These are phyloP conservation scores for Choloepus didactylus DNA, from an alignment of 2,797 vertebrate genomes.

Conservation along the genomic window DNA sequence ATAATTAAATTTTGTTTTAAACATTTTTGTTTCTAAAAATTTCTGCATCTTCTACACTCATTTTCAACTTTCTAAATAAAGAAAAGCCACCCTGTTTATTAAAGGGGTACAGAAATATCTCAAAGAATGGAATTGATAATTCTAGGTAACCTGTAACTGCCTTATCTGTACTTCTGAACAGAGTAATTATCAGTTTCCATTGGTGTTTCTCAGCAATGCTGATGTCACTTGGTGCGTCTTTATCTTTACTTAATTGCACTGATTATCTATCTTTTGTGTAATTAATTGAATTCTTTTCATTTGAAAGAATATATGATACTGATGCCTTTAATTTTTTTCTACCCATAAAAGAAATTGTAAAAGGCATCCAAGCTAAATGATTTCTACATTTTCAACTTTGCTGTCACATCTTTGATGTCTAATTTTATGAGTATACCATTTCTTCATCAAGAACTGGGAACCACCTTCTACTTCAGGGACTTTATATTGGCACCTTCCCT, in stretches of 20 bases:
- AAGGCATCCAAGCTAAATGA: not conserved
- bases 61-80: constrained; percentile 19
- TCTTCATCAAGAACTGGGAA: not conserved
- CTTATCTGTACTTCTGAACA: not conserved
- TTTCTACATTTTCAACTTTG: not conserved
- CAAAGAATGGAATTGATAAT: not conserved
- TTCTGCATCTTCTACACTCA: not conserved
- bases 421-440: not conserved
- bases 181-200: not conserved
- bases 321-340: not conserved
- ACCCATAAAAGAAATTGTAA: not conserved
- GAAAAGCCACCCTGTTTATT: not conserved
- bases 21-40: constrained; percentile 12
- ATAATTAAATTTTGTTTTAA: constrained; percentile 1
- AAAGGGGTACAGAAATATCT: not conserved
- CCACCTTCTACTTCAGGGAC: not conserved
- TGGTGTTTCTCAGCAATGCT: not conserved
- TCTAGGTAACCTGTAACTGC: not conserved
- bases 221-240: not conserved
- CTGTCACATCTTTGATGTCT: not conserved
- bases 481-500: not conserved
- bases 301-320: not conserved
- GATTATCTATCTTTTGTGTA: not conserved
- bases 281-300: not conserved
- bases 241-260: not conserved